These are phyloP conservation scores for Apodemia zela DNA, from an alignment of 2,888 invertebrate genomes.

Conservation along the genomic window DNA sequence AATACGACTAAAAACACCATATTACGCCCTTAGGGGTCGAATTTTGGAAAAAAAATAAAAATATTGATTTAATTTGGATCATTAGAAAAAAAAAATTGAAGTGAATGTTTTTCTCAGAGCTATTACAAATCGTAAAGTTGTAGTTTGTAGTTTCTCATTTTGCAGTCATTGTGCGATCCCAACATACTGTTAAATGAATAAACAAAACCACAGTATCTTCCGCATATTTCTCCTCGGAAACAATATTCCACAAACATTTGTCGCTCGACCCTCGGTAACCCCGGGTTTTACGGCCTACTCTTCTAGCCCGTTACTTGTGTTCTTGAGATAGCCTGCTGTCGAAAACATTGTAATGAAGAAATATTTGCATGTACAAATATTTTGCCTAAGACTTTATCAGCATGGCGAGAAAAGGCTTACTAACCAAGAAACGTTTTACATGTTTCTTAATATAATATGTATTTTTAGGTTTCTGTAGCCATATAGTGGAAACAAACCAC, in stretches of 20 bases:
- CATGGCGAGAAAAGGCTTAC: background rate
- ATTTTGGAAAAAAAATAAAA: too few species aligned
- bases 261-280: conserved; percentile 12
- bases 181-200: conserved; percentile 17
- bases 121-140: too few species aligned
- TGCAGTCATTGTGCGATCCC: background rate
- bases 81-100: too few species aligned
- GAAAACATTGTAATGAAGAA: conserved; percentile 9
- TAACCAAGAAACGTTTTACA: too few species aligned
- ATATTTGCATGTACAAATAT: conserved; percentile 2
- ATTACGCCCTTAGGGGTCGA: too few species aligned
- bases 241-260: conserved; percentile 14
- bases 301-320: conserved; percentile 14
- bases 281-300: conserved; percentile 11
- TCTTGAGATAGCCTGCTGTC: conserved; percentile 7
- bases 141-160: background rate
- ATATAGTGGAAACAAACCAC: too few species aligned
- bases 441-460: too few species aligned
- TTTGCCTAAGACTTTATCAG: background rate
- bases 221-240: conserved; percentile 1
- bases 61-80: too few species aligned
- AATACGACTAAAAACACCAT: too few species aligned
- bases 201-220: conserved; percentile 3
- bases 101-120: too few species aligned
- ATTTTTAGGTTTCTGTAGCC: too few species aligned